Evolutionary conservation across 2,113 vertebrate species (phyloP).

Genomic region (Chaetodon auriga): DNA sequence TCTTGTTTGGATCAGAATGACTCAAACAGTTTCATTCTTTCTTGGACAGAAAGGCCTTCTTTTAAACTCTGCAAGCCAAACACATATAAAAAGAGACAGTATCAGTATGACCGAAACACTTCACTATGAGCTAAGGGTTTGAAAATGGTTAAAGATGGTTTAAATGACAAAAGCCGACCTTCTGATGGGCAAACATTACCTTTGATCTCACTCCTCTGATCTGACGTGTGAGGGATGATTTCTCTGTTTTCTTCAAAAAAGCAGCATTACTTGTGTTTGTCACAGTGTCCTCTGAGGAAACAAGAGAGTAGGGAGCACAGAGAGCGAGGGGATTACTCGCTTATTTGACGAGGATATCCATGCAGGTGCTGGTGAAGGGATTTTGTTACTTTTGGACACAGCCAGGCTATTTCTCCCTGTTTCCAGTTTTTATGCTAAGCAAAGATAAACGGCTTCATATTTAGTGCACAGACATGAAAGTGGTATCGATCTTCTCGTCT

Average conservation of each 20-base stretch:
- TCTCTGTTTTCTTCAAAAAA: constrained; percentile 86
- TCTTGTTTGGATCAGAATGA: constrained; percentile 51
- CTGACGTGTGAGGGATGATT: constrained; percentile 85
- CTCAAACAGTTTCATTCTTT: constrained; percentile 94
- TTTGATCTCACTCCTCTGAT: constrained; percentile 91
- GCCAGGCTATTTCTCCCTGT: neutral
- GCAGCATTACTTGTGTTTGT: constrained; percentile 90
- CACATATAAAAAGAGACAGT: neutral
- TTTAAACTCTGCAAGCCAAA: constrained; percentile 89
- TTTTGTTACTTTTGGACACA: neutral
- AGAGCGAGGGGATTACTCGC: neutral
- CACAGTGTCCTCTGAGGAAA: constrained; percentile 84
- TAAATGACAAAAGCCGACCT: neutral
- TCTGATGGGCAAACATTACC: constrained; percentile 73
- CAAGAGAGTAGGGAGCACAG: neutral
- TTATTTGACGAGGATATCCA: neutral
- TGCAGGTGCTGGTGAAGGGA: neutral
- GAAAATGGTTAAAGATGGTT: neutral
- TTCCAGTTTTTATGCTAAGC: neutral
- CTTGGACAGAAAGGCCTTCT: constrained; percentile 92
- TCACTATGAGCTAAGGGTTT: neutral
- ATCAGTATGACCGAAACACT: neutral
- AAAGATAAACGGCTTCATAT: neutral
- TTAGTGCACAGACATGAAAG: no score
- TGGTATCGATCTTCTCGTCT: neutral